phyloP scores from a whole-genome alignment of 1,140 invertebrate genomes.

The Cotesia vestalis region DNA sequence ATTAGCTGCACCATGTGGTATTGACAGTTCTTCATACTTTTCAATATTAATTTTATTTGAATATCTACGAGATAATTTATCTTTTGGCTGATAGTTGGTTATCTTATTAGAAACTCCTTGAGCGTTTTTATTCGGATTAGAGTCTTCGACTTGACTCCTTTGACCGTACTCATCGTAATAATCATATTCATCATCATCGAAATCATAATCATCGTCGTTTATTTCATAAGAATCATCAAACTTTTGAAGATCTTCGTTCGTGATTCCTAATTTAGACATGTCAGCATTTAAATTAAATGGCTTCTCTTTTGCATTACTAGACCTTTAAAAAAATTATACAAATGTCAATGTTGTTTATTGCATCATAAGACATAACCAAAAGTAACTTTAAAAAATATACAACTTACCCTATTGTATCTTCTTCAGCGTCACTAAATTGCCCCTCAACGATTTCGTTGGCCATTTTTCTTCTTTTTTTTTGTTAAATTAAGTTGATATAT shows the following conservation, averaged over 20 bases:
- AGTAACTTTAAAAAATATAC: not conserved
- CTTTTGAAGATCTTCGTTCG: conserved; percentile 43
- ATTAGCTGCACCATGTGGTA: conserved; percentile 74
- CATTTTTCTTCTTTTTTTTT: conserved; percentile 9
- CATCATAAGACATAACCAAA: conserved; percentile 10
- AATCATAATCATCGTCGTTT: conserved; percentile 51
- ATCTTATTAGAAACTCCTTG: conserved; percentile 73
- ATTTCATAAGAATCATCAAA: conserved; percentile 50
- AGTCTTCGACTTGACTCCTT: conserved; percentile 39
- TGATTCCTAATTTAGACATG: conserved; percentile 38
- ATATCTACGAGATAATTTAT: conserved; percentile 83
- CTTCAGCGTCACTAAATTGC: conserved; percentile 63
- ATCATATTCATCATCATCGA: conserved; percentile 49
- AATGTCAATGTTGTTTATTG: conserved; percentile 46
- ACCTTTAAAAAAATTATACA: conserved; percentile 43
- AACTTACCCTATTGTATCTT: conserved; percentile 42
- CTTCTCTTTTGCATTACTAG: not conserved
- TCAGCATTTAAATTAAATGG: conserved; percentile 42
- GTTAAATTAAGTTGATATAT: too few species aligned
- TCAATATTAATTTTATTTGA: conserved; percentile 86
- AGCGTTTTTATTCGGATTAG: conserved; percentile 51
- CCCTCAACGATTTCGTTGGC: conserved; percentile 46
- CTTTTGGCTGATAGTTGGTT: conserved; percentile 79
- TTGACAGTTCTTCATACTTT: conserved; percentile 76
- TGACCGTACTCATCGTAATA: conserved; percentile 52